Evolutionary conservation across 2,797 vertebrate genomes (phyloP).

Genomic region (Amazonetta brasiliensis): DNA sequence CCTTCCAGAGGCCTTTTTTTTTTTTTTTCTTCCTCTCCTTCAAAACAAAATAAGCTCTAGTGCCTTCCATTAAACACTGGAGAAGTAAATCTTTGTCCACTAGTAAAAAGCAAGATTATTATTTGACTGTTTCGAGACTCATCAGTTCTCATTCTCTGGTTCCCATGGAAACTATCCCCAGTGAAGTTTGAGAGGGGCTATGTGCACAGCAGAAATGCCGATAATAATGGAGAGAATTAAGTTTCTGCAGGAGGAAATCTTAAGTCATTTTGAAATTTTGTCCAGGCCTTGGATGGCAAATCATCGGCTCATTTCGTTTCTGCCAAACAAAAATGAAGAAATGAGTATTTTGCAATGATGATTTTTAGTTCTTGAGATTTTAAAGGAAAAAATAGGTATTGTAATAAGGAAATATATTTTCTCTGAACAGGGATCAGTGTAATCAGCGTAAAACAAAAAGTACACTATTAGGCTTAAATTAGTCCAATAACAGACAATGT

Average conservation of each 20-base stretch:
- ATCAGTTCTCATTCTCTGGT: conserved; percentile 73
- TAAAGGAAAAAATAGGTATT: background rate
- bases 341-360: background rate
- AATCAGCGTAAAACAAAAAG: background rate
- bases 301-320: conserved; percentile 18
- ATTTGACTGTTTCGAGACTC: conserved; percentile 74
- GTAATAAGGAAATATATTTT: background rate
- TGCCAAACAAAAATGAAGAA: conserved; percentile 16
- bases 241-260: conserved; percentile 47
- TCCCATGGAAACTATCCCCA: conserved; percentile 76
- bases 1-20: background rate
- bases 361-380: background rate
- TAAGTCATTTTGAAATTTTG: conserved; percentile 49
- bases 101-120: conserved; percentile 64
- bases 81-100: conserved; percentile 67
- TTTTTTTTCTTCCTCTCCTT: background rate
- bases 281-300: conserved; percentile 1
- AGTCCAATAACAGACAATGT: background rate
- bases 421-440: background rate
- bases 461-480: background rate
- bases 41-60: conserved; percentile 37
- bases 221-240: conserved; percentile 57
- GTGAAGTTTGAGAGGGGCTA: conserved; percentile 70
- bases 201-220: conserved; percentile 54
- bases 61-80: conserved; percentile 33